Percentiles rank a stretch among this genome's conserved stretches.
These are phyloP conservation scores for Phrynocephalus versicolor DNA, from an alignment of 2,113 vertebrate genomes.

Conservation along the genomic window DNA sequence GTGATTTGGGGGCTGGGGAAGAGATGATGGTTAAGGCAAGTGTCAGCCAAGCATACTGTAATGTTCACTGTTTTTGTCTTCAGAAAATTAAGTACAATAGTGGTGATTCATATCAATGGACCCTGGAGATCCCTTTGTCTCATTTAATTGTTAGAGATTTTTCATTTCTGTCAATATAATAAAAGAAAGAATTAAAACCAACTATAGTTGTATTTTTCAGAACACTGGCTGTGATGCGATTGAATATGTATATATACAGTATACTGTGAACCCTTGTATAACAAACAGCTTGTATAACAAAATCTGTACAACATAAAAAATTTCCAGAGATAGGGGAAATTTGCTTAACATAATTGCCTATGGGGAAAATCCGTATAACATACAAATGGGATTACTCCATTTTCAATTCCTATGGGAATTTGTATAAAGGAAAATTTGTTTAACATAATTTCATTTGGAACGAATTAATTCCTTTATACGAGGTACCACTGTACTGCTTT, in stretches of 20 bases:
- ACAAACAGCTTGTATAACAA: too few relatives aligned
- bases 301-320: too few relatives aligned
- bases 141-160: slow-evolving; percentile 17
- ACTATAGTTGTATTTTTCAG: background rate
- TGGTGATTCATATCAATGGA: slow-evolving; percentile 51
- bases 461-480: too few relatives aligned
- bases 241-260: background rate
- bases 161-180: slow-evolving; percentile 40
- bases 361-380: too few relatives aligned
- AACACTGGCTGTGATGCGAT: slow-evolving; percentile 39
- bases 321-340: too few relatives aligned
- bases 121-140: slow-evolving; percentile 32
- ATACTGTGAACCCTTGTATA: too few relatives aligned
- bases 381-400: too few relatives aligned
- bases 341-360: too few relatives aligned
- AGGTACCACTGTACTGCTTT: too few relatives aligned
- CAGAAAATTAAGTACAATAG: slow-evolving; percentile 17
- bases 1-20: background rate
- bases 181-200: slow-evolving; percentile 15
- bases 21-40: background rate
- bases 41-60: fast-evolving
- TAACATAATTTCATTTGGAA: too few relatives aligned
- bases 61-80: slow-evolving; percentile 29
- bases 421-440: too few relatives aligned
- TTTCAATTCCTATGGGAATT: too few relatives aligned